Evolutionary conservation across 2,113 vertebrate genomes (phyloP).

Genomic region (Murina feae): DNA sequence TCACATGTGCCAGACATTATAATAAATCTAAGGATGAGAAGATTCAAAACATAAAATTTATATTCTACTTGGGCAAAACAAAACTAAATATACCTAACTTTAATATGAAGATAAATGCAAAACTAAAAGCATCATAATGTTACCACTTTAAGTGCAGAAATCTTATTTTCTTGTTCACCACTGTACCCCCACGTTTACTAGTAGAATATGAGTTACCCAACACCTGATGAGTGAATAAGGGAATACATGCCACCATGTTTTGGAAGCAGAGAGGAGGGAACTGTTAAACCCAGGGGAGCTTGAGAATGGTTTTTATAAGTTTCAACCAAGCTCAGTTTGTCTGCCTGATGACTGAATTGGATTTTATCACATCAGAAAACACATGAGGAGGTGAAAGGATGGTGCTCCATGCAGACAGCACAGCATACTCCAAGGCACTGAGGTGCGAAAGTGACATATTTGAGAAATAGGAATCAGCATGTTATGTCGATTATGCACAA

Average conservation of each 20-base stretch:
- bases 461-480: background rate
- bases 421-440: background rate
- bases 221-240: background rate
- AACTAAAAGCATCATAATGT: background rate
- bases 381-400: background rate
- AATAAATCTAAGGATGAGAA: background rate
- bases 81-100: background rate
- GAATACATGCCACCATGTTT: background rate
- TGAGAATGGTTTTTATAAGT: background rate
- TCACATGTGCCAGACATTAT: background rate
- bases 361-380: conserved; percentile 16
- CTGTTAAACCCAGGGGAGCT: background rate
- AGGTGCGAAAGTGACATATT: background rate
- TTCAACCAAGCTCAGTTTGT: background rate
- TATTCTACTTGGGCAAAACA: background rate
- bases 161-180: background rate
- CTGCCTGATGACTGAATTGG: background rate
- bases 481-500: background rate
- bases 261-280: background rate
- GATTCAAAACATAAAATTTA: background rate
- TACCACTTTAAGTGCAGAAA: background rate
- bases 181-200: background rate
- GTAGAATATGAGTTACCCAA: background rate
- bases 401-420: background rate
- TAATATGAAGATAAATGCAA: background rate